phyloP scores from a whole-genome alignment of 2,797 vertebrate genomes.

The Austrolebias charrua region DNA sequence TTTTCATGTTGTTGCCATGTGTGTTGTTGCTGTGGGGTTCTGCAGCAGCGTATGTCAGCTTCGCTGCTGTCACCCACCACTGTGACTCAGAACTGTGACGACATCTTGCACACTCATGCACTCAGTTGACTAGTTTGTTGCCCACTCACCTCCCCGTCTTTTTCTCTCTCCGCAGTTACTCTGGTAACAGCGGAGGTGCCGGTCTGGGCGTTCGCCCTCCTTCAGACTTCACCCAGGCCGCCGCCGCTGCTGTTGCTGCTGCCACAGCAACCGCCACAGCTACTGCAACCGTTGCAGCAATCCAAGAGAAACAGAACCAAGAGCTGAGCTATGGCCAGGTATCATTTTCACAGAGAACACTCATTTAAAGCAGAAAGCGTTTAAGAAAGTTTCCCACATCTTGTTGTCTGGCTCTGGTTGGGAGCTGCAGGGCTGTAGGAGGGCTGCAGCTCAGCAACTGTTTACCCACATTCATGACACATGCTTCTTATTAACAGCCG shows the following conservation, averaged over 20 bases:
- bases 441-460: conserved; percentile 17
- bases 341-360: conserved; percentile 32
- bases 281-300: conserved; percentile 91
- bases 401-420: conserved; percentile 3
- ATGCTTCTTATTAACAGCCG: conserved; percentile 35
- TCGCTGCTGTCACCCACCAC: conserved; percentile 34
- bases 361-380: neutral
- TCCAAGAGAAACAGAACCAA: conserved; percentile 96
- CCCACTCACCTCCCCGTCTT: conserved; percentile 33
- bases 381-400: conserved; percentile 6
- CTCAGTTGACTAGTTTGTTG: conserved; percentile 8
- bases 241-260: conserved; percentile 88
- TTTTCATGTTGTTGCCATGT: neutral
- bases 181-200: conserved; percentile 80
- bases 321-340: conserved; percentile 91
- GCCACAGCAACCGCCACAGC: conserved; percentile 94
- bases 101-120: conserved; percentile 15
- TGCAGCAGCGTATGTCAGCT: conserved; percentile 27
- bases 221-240: conserved; percentile 91
- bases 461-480: conserved; percentile 29
- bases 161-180: conserved; percentile 78
- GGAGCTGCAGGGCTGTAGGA: conserved; percentile 8
- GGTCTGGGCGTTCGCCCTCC: conserved; percentile 84
- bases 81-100: conserved; percentile 50
- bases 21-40: conserved; percentile 8